Evolutionary conservation across 2,888 invertebrate genomes (phyloP), one percentile per base, ranked within the genome.

Genomic region (Auanema freiburgensis): DNA sequence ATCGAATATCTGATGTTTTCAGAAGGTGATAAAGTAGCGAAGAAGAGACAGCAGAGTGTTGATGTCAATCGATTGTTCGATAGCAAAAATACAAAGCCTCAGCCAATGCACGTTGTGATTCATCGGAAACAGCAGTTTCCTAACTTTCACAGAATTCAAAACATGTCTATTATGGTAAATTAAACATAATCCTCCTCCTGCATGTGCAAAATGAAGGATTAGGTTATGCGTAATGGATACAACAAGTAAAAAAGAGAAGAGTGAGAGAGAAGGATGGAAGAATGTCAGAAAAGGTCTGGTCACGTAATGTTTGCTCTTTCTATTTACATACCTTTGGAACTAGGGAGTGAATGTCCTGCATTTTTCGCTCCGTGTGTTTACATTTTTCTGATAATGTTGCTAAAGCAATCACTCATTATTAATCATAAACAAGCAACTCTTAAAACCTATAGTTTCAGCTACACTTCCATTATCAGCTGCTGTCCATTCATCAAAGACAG

Each of bases 261-360:
- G 33, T 5, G 33, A 33, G 33, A 33, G 8, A 33, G 33, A 33
- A 5, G 33, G 33, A 33, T 33, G 33, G 33, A 18, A 46, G 11
- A 11, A 46, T 23, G 46, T 18, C 8, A 46, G 16, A 46, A 16
- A 46, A 46, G 21, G 16, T 18, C 16, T 46, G 21, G 46, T 46
- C 16, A 46, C 21, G 16, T 46, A 23, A 18, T 46, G 46, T 46
- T 46, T 46, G 21, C 46, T 40, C 33, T 33, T 33, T 33, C 33
- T 33, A 33, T 33, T 33, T 33, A 70, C 72, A 16, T 11, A 83
- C 83, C 74, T 80, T 81, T n/a, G 81, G 83, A 23, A 84, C 84
- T 8, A 81, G 69, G 16, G 76, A 59, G 63, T 84, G 84, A 43
- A 83, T 69, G 57, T 83, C 84, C 66, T 83, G 83, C 83, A 84